These are phyloP conservation scores for Oceanodroma leucorhoa DNA, from an alignment of 2,797 vertebrate species.

Conservation along the genomic window DNA sequence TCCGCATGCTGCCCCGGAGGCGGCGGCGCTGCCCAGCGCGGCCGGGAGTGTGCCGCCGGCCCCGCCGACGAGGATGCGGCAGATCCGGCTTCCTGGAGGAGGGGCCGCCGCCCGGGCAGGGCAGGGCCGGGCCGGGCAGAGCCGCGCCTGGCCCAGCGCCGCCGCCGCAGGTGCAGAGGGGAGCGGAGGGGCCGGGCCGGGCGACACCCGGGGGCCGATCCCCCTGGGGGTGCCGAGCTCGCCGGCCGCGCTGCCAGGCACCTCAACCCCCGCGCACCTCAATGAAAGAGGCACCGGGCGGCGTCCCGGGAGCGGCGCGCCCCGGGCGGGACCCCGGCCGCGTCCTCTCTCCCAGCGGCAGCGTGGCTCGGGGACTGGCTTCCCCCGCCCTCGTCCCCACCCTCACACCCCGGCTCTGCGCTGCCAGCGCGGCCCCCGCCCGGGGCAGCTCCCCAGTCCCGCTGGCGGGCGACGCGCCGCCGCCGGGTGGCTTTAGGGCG, in stretches of 20 bases:
- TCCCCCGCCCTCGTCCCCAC: not conserved
- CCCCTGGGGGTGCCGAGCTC: not conserved
- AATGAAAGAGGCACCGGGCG: not conserved
- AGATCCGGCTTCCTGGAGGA: constrained; percentile 61
- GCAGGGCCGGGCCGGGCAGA: not conserved
- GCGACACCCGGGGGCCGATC: not conserved
- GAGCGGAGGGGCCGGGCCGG: no score
- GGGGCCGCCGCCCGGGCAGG: not conserved
- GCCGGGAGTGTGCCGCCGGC: not conserved
- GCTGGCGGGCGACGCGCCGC: not conserved
- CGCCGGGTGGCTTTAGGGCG: not conserved
- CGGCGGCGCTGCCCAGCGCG: not conserved
- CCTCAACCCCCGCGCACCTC: not conserved
- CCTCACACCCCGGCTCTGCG: not conserved
- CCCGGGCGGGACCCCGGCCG: not conserved
- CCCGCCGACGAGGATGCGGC: not conserved
- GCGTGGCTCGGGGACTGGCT: not conserved
- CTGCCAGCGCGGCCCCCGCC: not conserved
- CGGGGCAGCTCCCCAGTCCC: not conserved
- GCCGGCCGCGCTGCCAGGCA: not conserved
- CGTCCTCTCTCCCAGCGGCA: not conserved
- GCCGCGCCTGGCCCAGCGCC: not conserved
- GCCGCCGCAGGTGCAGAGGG: not conserved
- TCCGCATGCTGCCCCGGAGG: not conserved
- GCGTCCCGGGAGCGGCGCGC: not conserved